Percentiles rank a stretch among this genome's conserved stretches.
Evolutionary conservation across 2,113 vertebrate species (phyloP).

Genomic region (Alligator mississippiensis): DNA sequence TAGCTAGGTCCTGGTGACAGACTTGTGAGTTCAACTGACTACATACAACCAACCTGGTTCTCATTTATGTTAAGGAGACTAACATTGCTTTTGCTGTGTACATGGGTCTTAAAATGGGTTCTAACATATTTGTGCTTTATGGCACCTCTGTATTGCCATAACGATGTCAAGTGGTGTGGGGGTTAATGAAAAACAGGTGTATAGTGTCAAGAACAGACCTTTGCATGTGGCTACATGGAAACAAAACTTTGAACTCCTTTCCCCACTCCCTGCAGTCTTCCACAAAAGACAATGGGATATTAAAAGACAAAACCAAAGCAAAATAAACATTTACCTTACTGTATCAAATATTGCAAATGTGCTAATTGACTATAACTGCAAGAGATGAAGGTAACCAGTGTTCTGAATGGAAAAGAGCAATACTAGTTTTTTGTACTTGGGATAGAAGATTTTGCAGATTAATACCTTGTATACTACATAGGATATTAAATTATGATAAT

Average conservation of each 20-base stretch:
- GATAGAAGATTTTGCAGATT: rapidly evolving
- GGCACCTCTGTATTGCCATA: conserved; percentile 34
- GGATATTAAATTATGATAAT: not conserved
- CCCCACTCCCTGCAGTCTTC: rapidly evolving
- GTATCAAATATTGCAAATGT: not conserved
- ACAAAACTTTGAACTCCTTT: not conserved
- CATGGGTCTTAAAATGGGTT: conserved; percentile 16
- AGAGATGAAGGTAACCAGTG: not conserved
- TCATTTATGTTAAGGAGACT: conserved; percentile 29
- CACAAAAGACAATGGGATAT: not conserved
- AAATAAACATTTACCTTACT: not conserved
- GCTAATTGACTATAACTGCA: not conserved
- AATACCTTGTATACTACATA: not conserved
- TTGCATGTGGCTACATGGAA: not conserved
- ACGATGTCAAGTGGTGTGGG: conserved; percentile 35
- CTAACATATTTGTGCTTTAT: conserved; percentile 12
- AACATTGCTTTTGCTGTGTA: not conserved
- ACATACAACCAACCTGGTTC: conserved; percentile 48
- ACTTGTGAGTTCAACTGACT: conserved; percentile 54
- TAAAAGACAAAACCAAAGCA: not conserved
- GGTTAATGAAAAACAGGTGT: conserved; percentile 32
- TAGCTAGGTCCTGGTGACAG: conserved; percentile 15
- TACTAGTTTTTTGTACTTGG: not conserved
- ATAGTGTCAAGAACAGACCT: conserved; percentile 16
- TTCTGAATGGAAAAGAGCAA: not conserved